A percentile compares a stretch with the other conserved stretches of the same genome.
Conservation (phyloP, 1,140 invertebrate genomes). For the Tyrophagus putrescentiae region DNA sequence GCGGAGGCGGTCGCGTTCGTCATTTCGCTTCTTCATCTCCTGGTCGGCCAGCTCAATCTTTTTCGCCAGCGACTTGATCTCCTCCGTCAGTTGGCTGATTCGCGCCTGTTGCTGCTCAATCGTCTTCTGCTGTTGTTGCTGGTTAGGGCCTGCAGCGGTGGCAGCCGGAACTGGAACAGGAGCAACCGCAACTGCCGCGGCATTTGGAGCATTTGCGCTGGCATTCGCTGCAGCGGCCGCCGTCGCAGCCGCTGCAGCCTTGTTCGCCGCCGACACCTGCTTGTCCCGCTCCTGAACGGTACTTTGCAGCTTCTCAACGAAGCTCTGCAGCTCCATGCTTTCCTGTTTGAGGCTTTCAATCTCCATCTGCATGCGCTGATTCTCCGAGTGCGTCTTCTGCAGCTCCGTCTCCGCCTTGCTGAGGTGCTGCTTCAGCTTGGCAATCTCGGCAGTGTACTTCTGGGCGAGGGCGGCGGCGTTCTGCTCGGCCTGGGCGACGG, state of each 20-base stretch:
- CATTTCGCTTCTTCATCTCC: slow-evolving; percentile 36
- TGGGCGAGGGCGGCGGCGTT: slow-evolving; percentile 16
- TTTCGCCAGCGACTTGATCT: slow-evolving; percentile 59
- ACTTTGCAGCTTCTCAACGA: slow-evolving; percentile 26
- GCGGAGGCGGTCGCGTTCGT: slow-evolving; percentile 29
- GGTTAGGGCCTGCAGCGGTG: not conserved
- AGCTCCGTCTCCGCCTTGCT: slow-evolving; percentile 29
- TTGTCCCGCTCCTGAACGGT: slow-evolving; percentile 15
- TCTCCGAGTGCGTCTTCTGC: slow-evolving; percentile 28
- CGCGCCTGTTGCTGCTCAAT: slow-evolving; percentile 23
- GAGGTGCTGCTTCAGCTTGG: slow-evolving; percentile 26
- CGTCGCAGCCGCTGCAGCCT: slow-evolving; percentile 1
- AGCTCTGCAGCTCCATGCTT: slow-evolving; percentile 38
- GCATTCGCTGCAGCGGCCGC: not conserved
- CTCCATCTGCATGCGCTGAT: slow-evolving; percentile 41
- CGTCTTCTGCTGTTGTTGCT: slow-evolving; percentile 10
- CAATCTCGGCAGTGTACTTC: slow-evolving; percentile 22
- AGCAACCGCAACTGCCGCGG: slow-evolving; percentile 17
- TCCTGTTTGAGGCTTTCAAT: slow-evolving; percentile 66
- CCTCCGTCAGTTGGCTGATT: slow-evolving; percentile 57
- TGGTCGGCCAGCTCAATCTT: slow-evolving; percentile 50
- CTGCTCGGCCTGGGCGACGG: too few relatives aligned
- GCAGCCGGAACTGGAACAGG: not conserved
- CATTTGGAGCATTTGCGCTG: too few relatives aligned
- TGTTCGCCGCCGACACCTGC: not conserved